These are phyloP conservation scores for Melanaphis sacchari DNA, from an alignment of 1,140 invertebrate genomes.

Conservation along the genomic window DNA sequence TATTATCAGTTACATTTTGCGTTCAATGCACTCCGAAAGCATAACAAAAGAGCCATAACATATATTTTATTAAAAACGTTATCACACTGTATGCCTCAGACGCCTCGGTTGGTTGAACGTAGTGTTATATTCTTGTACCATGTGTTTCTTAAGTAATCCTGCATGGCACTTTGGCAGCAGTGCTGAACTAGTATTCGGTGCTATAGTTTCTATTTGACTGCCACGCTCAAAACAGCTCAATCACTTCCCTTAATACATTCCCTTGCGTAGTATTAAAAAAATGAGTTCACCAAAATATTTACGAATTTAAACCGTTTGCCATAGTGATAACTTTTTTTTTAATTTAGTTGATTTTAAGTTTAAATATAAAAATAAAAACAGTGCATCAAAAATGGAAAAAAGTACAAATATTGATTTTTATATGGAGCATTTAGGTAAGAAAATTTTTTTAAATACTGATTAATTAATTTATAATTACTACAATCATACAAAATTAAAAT, in stretches of 20 bases:
- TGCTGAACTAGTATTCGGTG: not conserved
- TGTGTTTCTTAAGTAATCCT: constrained; percentile 49
- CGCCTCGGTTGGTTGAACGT: not conserved
- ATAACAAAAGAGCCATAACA: not conserved
- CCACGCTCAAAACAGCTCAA: constrained; percentile 29
- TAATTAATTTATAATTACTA: not conserved
- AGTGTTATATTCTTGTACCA: constrained; percentile 14
- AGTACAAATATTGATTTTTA: constrained; percentile 27
- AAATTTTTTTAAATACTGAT: not conserved
- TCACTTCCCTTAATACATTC: not conserved
- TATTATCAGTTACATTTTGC: not conserved
- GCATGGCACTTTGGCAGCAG: constrained; percentile 11
- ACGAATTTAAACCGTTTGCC: not conserved
- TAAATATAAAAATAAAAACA: not conserved
- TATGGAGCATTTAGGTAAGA: constrained; percentile 46
- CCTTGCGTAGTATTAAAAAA: constrained; percentile 26
- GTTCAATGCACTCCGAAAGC: not conserved
- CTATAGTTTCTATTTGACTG: constrained; percentile 30
- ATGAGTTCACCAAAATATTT: not conserved
- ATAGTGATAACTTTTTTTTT: not conserved
- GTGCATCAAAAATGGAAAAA: constrained; percentile 38
- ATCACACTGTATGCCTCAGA: not conserved
- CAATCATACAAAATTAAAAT: not conserved
- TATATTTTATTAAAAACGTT: not conserved
- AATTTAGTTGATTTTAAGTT: constrained; percentile 22